Conservation (phyloP, 2,797 vertebrate species). For the Clarias pachynema region DNA sequence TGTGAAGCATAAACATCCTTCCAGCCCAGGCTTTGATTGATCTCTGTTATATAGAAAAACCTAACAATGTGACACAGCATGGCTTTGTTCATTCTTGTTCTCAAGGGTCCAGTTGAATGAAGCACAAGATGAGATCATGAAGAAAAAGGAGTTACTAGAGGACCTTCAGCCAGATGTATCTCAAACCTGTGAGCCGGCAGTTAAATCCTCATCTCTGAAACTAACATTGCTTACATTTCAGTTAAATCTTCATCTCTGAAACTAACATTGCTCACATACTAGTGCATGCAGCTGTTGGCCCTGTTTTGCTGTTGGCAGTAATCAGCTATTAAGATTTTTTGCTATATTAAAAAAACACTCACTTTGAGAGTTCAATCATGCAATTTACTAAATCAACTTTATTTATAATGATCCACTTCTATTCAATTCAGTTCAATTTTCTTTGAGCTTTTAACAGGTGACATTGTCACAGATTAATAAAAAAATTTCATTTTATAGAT, state of each 20-base stretch:
- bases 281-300: neutral
- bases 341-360: neutral
- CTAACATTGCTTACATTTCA: neutral
- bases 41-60: neutral
- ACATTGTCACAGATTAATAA: too few relatives aligned
- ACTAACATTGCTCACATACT: neutral
- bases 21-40: neutral
- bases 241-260: neutral
- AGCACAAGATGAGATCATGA: slow-evolving; percentile 95
- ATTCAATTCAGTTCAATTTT: neutral
- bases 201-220: neutral
- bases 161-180: slow-evolving; percentile 91
- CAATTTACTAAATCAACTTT: neutral
- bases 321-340: neutral
- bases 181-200: slow-evolving; percentile 79
- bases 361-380: neutral
- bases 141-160: slow-evolving; percentile 93
- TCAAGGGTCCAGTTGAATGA: slow-evolving; percentile 92
- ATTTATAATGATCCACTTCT: neutral
- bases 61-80: neutral
- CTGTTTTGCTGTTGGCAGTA: neutral
- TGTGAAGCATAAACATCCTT: neutral
- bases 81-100: slow-evolving; percentile 26
- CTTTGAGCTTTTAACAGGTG: too few relatives aligned
- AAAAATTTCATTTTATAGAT: too few relatives aligned